phyloP scores from a whole-genome alignment of 1,140 invertebrate species.

The Drosophila teissieri region DNA sequence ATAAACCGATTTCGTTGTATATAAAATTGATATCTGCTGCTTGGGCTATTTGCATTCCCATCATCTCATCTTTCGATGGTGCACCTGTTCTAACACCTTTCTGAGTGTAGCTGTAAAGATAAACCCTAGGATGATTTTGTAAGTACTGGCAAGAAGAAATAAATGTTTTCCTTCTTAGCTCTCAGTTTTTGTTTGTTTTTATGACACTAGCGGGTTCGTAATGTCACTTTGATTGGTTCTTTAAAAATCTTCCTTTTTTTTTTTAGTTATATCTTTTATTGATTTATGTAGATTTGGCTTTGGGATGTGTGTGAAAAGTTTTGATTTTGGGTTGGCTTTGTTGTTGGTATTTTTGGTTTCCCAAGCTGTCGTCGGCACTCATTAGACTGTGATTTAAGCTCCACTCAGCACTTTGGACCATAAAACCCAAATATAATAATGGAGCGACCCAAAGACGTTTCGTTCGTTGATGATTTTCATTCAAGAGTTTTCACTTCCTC shows the following conservation, averaged over 20 bases:
- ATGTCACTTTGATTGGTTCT: slow-evolving; percentile 62
- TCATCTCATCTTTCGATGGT: slow-evolving; percentile 12
- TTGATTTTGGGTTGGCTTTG: not conserved
- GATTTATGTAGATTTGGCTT: slow-evolving; percentile 56
- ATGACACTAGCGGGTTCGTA: slow-evolving; percentile 60
- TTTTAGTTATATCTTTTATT: slow-evolving; percentile 48
- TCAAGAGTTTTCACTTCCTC: slow-evolving; percentile 42
- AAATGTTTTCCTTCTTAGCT: slow-evolving; percentile 12
- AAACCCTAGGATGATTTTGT: slow-evolving; percentile 10
- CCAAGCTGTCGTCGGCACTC: slow-evolving; percentile 43
- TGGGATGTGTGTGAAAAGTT: slow-evolving; percentile 46
- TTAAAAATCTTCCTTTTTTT: slow-evolving; percentile 33
- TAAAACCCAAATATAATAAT: slow-evolving; percentile 39
- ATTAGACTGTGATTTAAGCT: slow-evolving; percentile 50
- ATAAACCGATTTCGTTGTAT: slow-evolving; percentile 47
- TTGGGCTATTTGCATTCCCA: slow-evolving; percentile 11
- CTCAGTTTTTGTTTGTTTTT: slow-evolving; percentile 16
- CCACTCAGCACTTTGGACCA: slow-evolving; percentile 28
- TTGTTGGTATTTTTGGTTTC: slow-evolving; percentile 2
- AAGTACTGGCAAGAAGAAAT: slow-evolving; percentile 6
- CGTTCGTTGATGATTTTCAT: slow-evolving; percentile 32
- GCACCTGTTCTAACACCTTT: slow-evolving; percentile 48
- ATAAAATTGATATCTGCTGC: slow-evolving; percentile 34
- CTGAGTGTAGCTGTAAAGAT: slow-evolving; percentile 7
- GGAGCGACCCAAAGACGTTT: slow-evolving; percentile 11